Base-by-base conservation (phyloP, 2,113 vertebrate genomes). In the Protobothrops mucrosquamatus region DNA sequence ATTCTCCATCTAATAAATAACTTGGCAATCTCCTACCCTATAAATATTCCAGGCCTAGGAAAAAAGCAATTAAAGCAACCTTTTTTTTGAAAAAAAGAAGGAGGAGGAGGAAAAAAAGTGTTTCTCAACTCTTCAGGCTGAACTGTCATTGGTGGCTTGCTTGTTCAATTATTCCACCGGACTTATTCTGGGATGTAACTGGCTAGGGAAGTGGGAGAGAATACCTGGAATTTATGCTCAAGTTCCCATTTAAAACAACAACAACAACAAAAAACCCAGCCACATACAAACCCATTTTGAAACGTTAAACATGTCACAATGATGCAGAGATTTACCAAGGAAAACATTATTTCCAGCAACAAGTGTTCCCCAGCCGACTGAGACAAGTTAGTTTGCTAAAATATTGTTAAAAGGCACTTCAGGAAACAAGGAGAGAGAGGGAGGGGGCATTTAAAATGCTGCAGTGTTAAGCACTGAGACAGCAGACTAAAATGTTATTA, bases 1-100 rank as follows among this genome's bases (percentile, higher is more conserved):
- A 97, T 97, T 97, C 96, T 97, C 93, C 95, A 96, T 95, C 97
- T 97, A 97, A 98, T 97, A 98, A 97, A 97, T 97, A 98, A 98
- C 97, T 96, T 97, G 95, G 97, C 97, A 97, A 96, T 97, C 97
- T 97, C 96, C 0, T 81, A 96, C 94, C 93, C 94, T 96, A 97
- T 97, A 97, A 98, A 98, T 97, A 97, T 96, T 94, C 91, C 90
- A 29, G 0, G 95, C 85, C 94, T 69, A 10, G 94, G 97, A 93
- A 97, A 97, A 97, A 97, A 97, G 95, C 97, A 96, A 97, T 98
- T 98, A 97, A 97, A 96, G 88, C 87, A 94, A 0, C 0, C 93
- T 94, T 64, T 64, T 29, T 6, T 52, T 52, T 0, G 7, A 23
- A 57, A 64, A 12, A 89, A 29, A 51, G 51, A 64, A 46, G 46